Conservation (phyloP, 2,113 vertebrate genomes). For the Ameiurus melas region DNA sequence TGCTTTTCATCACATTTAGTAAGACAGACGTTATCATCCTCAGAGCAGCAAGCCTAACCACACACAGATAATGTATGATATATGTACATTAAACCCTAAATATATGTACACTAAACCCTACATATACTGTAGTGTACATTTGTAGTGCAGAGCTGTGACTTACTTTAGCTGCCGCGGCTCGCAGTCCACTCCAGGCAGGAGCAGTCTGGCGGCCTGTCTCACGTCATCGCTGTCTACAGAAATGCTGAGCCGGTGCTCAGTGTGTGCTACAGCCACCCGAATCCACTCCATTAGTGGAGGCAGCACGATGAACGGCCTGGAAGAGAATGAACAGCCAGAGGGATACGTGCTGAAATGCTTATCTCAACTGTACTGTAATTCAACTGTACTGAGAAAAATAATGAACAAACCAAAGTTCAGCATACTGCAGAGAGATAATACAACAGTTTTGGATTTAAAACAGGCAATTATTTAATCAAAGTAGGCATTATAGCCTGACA, state of each 20-base stretch:
- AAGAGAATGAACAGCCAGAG: constrained; percentile 29
- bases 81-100: not conserved
- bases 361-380: not conserved
- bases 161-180: constrained; percentile 96
- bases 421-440: not conserved
- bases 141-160: constrained; percentile 45
- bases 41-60: not conserved
- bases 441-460: not conserved
- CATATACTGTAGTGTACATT: not conserved
- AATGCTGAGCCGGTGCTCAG: constrained; percentile 92
- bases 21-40: not conserved
- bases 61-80: not conserved
- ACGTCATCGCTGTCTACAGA: constrained; percentile 98
- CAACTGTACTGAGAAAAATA: not conserved
- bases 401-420: not conserved
- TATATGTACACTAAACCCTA: not conserved
- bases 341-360: not conserved
- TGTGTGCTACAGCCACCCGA: constrained; percentile 91
- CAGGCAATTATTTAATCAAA: not conserved
- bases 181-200: constrained; percentile 95
- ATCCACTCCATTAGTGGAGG: constrained; percentile 99
- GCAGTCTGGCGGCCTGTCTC: constrained; percentile 90
- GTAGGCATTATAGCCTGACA: not conserved
- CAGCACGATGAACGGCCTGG: constrained; percentile 94
- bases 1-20: not conserved